Base-by-base conservation (phyloP, 2,797 vertebrate genomes). In the Lithobates pipiens region DNA sequence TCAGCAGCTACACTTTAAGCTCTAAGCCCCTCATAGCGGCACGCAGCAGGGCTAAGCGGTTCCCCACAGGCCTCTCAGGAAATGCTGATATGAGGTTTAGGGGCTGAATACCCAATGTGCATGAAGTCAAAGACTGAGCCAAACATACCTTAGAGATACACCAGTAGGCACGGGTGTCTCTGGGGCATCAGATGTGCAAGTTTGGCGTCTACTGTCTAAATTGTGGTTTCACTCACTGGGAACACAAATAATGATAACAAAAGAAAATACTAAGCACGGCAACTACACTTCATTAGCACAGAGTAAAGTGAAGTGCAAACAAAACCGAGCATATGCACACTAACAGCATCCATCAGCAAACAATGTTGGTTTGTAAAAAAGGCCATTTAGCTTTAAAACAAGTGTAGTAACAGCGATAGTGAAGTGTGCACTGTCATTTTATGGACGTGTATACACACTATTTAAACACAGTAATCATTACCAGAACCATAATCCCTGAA, bases 221-320 rank as follows among this genome's bases (percentile, higher is more conserved):
- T 61, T 61, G 23, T 61, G 75, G n/a, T 77, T 63, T 61, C 54
- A 76, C 27, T 32, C 63, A 54, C 82, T 57, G 63, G 57, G 82
- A 39, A 23, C 65, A 39, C 65, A 54, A 69, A 84, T 69, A 77
- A n/a, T 25, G 32, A 77, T 32, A 72, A 84, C 27, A 84, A 77
- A 39, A 36, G 34, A 82, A 78, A 18, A 25, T 77, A 16, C 75
- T 46, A 61, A 84, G 21, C 29, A 77, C 29, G 61, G 34, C 27
- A 34, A 63, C 18, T 46, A 74, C 69, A 78, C 36, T 67, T 79
- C 76, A 85, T 85, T 79, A 74, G 76, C 23, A 65, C 18, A 78
- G 67, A 50, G 68, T 65, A 44, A 77, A 77, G 25, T 36, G 6
- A 10, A 74, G 2, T n/a, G 70, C 10, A 61, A 36, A 72, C 77